Evolutionary conservation across 2,888 invertebrate species (phyloP).

Genomic region (Scaptomyza cyrtandrae): DNA sequence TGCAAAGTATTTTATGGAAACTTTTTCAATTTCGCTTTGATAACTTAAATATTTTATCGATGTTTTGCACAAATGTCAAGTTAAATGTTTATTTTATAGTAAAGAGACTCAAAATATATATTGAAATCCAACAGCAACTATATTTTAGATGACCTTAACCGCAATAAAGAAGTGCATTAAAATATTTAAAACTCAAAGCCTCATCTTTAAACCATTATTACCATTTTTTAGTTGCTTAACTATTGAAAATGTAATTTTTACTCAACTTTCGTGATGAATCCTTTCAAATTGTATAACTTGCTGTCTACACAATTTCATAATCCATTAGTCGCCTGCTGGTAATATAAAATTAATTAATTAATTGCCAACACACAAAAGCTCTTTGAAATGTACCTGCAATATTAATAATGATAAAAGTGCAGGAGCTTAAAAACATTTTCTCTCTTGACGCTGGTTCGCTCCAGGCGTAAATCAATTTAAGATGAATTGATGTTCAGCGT

Average conservation of each 20-base stretch:
- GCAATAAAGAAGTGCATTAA: too few relatives aligned
- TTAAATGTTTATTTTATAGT: too few relatives aligned
- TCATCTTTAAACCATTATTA: neutral
- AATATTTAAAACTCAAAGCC: too few relatives aligned
- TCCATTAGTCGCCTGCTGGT: constrained; percentile 14
- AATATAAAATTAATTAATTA: constrained; percentile 33
- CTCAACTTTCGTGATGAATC: neutral
- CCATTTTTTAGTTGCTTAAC: neutral
- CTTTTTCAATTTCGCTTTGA: too few relatives aligned
- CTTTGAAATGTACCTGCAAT: neutral
- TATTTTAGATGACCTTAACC: too few relatives aligned
- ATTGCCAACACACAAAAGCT: constrained; percentile 26
- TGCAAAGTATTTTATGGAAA: neutral
- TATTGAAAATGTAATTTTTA: neutral
- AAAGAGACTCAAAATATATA: too few relatives aligned
- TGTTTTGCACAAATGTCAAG: too few relatives aligned
- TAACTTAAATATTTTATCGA: too few relatives aligned
- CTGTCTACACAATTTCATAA: constrained; percentile 9
- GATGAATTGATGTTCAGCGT: constrained; percentile 41
- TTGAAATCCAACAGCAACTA: too few relatives aligned
- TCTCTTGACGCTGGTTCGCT: neutral
- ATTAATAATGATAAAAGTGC: neutral
- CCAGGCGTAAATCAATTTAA: constrained; percentile 58
- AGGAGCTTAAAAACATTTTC: neutral
- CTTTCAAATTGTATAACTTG: neutral